Evolutionary conservation across 2,888 invertebrate species (phyloP).

Genomic region (Noctuana brunneofusca): DNA sequence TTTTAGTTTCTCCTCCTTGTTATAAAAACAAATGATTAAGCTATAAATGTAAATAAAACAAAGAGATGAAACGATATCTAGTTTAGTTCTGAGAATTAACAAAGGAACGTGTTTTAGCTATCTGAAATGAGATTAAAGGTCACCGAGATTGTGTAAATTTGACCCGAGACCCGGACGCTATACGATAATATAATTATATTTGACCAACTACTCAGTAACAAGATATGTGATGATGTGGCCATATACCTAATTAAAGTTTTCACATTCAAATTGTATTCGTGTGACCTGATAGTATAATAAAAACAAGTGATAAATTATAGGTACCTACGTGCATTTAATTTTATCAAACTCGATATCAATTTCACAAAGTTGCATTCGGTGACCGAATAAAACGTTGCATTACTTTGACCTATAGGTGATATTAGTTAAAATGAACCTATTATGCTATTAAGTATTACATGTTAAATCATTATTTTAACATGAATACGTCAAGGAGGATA

Average conservation of each 20-base stretch:
- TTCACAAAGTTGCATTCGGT: no score
- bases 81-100: slow-evolving; percentile 67
- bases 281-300: slow-evolving; percentile 3
- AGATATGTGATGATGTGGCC: slow-evolving; percentile 19
- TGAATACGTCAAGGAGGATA: no score
- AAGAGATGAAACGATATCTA: slow-evolving; percentile 51
- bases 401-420: neutral
- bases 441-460: no score
- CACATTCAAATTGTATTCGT: neutral
- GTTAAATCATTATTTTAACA: no score
- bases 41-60: slow-evolving; percentile 51
- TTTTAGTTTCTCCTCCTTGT: slow-evolving; percentile 5
- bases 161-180: slow-evolving; percentile 74
- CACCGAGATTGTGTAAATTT: slow-evolving; percentile 73
- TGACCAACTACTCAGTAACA: slow-evolving; percentile 50
- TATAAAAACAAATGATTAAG: slow-evolving; percentile 42
- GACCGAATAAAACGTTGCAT: no score
- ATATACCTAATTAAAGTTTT: neutral
- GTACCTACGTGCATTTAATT: neutral
- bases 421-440: no score
- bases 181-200: slow-evolving; percentile 57
- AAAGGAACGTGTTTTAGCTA: slow-evolving; percentile 70
- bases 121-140: slow-evolving; percentile 76
- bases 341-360: neutral
- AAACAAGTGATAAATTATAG: slow-evolving; percentile 1